Conservation (phyloP, 2,113 vertebrate species). For the Pholis gunnellus region DNA sequence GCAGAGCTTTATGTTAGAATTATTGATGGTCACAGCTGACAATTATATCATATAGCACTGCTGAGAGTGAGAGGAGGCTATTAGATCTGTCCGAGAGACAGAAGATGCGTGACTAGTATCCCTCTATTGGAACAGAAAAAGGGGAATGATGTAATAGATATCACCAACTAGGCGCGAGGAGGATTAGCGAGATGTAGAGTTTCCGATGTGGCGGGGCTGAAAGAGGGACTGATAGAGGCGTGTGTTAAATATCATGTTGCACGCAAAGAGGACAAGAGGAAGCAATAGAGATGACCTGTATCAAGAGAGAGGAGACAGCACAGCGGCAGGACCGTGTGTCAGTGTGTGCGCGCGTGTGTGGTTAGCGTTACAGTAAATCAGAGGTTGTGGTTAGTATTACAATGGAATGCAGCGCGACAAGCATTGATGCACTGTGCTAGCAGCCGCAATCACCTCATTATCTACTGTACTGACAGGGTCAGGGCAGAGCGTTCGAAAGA, state of each 20-base stretch:
- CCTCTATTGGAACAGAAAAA: background rate
- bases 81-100: background rate
- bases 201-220: background rate
- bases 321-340: background rate
- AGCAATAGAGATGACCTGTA: background rate
- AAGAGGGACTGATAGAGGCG: background rate
- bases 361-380: conserved; percentile 47
- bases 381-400: conserved; percentile 44
- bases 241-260: conserved; percentile 2
- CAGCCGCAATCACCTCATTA: conserved; percentile 70
- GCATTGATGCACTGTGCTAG: conserved; percentile 47
- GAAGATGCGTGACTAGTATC: background rate
- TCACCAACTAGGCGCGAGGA: background rate
- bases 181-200: background rate
- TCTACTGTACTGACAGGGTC: conserved; percentile 52
- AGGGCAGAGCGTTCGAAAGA: conserved; percentile 34
- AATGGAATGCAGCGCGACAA: conserved; percentile 29
- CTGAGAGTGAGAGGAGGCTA: background rate
- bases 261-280: background rate
- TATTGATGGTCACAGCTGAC: conserved; percentile 12
- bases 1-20: conserved; percentile 8
- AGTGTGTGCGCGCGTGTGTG: conserved; percentile 5
- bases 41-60: background rate
- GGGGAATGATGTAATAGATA: background rate
- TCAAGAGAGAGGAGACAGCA: background rate